These are phyloP conservation scores for Semibalanus balanoides DNA, from an alignment of 1,140 invertebrate genomes.

Conservation along the genomic window DNA sequence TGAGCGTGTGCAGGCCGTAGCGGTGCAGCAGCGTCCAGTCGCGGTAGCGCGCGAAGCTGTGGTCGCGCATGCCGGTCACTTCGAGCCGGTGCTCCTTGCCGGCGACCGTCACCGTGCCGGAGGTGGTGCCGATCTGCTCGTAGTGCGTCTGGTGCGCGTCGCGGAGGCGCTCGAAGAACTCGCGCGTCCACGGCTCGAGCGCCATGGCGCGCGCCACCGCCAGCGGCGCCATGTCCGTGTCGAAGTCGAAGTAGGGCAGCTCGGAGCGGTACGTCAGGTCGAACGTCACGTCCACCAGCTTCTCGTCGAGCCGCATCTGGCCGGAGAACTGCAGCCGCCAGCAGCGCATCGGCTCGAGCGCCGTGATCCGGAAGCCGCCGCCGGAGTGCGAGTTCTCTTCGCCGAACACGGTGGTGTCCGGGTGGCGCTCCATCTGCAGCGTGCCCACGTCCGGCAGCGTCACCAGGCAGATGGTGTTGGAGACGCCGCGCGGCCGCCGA, in stretches of 20 bases:
- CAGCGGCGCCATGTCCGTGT: constrained; percentile 42
- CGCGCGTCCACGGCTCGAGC: constrained; percentile 45
- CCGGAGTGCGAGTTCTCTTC: constrained; percentile 41
- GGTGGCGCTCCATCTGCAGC: constrained; percentile 44
- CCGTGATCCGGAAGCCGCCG: constrained; percentile 44
- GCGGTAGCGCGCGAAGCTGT: constrained; percentile 49
- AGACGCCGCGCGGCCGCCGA: constrained; percentile 23
- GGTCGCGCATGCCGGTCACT: constrained; percentile 39
- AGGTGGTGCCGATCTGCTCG: constrained; percentile 47
- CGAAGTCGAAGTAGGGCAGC: constrained; percentile 43
- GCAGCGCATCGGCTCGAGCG: constrained; percentile 46
- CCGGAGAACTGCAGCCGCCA: constrained; percentile 48
- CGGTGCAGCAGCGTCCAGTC: constrained; percentile 55
- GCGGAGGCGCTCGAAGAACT: constrained; percentile 47
- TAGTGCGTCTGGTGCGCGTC: constrained; percentile 54
- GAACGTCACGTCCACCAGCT: constrained; percentile 25
- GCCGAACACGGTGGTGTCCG: constrained; percentile 46
- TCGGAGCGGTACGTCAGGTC: constrained; percentile 28
- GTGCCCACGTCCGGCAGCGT: constrained; percentile 45
- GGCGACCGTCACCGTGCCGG: constrained; percentile 37
- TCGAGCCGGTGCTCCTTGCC: constrained; percentile 31
- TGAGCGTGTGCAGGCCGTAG: constrained; percentile 53
- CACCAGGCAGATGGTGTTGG: constrained; percentile 18
- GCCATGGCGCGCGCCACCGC: constrained; percentile 45
- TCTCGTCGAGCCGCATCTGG: constrained; percentile 19